A percentile compares a stretch with the other conserved stretches of the same genome.
phyloP scores from a whole-genome alignment of 2,113 vertebrate species.

The Lampris megalopsis region DNA sequence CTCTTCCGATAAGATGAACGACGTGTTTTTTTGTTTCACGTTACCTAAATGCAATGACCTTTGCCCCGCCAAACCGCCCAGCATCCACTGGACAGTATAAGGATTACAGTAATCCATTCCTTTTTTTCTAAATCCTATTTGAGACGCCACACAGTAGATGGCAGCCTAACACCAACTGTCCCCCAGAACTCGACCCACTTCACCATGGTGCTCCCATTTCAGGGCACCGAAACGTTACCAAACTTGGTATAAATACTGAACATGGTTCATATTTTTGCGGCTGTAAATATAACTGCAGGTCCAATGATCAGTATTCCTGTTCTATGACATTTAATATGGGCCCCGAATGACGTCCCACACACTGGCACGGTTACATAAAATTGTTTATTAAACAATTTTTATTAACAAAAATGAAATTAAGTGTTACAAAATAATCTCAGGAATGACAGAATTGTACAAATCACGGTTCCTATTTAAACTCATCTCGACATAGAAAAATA shows the following conservation, averaged over 20 bases:
- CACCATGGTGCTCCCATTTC: background rate
- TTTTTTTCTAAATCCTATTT: background rate
- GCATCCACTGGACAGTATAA: no score
- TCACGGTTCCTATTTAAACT: conserved; percentile 63
- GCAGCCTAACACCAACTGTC: conserved; percentile 50
- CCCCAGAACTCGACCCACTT: background rate
- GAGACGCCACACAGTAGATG: conserved; percentile 52
- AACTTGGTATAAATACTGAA: background rate
- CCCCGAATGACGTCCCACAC: background rate
- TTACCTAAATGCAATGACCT: no score
- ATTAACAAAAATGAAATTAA: conserved; percentile 78
- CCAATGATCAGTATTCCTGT: no score
- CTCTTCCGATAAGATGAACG: no score
- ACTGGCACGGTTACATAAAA: conserved; percentile 72
- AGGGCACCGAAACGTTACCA: no score
- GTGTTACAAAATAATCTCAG: conserved; percentile 74
- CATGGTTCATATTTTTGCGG: background rate
- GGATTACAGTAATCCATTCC: no score
- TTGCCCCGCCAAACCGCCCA: no score
- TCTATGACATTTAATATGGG: background rate
- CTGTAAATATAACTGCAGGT: background rate
- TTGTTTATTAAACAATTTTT: conserved; percentile 80
- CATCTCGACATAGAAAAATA: conserved; percentile 81
- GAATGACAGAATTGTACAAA: conserved; percentile 79
- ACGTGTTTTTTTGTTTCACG: no score